Conservation (phyloP, 2,888 invertebrate genomes). For the Idaea dimidiata region DNA sequence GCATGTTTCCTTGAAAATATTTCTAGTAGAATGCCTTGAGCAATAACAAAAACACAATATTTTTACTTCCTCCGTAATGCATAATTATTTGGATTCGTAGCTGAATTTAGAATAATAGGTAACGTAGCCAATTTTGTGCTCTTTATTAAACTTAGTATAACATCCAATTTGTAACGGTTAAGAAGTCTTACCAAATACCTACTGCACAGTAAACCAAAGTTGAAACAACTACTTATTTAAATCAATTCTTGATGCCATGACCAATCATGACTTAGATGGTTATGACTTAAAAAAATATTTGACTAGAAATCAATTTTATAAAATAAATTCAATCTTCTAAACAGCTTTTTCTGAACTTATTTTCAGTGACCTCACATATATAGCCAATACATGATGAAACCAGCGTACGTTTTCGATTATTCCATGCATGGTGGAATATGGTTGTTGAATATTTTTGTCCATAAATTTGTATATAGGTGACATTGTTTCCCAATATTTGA, state of each 20-base stretch:
- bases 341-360: neutral
- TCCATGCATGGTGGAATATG: no score
- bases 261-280: neutral
- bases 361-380: neutral
- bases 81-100: neutral
- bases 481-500: no score
- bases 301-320: neutral
- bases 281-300: neutral
- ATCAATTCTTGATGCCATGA: neutral
- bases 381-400: no score
- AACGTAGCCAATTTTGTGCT: neutral
- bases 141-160: neutral
- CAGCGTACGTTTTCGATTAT: no score
- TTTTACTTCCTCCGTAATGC: conserved; percentile 2
- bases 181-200: neutral
- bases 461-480: no score
- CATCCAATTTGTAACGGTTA: neutral
- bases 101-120: neutral
- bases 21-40: no score
- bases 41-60: no score
- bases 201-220: neutral
- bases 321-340: neutral
- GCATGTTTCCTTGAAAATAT: no score
- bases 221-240: neutral
- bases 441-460: no score